Base-by-base conservation (phyloP, 2,113 vertebrate genomes). In the Macquaria ambigua region DNA sequence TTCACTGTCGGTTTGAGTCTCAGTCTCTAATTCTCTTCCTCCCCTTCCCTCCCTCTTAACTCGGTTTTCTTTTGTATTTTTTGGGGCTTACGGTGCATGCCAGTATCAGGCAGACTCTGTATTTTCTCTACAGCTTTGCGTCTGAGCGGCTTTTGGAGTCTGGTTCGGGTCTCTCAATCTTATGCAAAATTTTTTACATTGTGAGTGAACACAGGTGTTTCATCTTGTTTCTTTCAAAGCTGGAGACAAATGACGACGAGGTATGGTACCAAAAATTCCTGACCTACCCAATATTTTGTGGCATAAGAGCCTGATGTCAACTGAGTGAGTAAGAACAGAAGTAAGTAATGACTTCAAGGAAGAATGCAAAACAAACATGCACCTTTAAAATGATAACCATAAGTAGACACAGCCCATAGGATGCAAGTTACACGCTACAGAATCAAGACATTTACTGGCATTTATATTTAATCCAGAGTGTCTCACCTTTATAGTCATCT, bases 401-500 rank as follows among this genome's bases (percentile, higher is more conserved):
- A 46, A 23, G 16, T 5, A 15, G 62, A 23, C n/a, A 59, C 8
- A 25, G 11, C 8, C 64, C 34, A 5, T 15, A 16, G 52, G 5
- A 46, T 6, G 37, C 15, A 21, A 67, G 1, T 41, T 18, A 11
- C 56, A 28, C 15, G 56, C 58, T 31, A 1, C 14, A 31, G 28
- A 61, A 18, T 59, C 4, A 56, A 58, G 55, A 12, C 12, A 58
- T 58, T 58, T 25, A 48, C 46, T 15, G 46, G 15, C 15, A 16
- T 15, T 48, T 15, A 16, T 16, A 16, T 48, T 15, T 16, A 48
- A 48, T 48, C 43, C 43, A 34, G 15, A 12, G 9, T 23, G 14
- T 75, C 93, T 96, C 95, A 99, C 98, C 98, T 99, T 99, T 88
- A 99, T 95, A 66, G 97, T 96, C 98, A 99, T 99, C 94, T 99